These are phyloP conservation scores for Bombylius discolor DNA, from an alignment of 2,888 invertebrate genomes.

Conservation along the genomic window DNA sequence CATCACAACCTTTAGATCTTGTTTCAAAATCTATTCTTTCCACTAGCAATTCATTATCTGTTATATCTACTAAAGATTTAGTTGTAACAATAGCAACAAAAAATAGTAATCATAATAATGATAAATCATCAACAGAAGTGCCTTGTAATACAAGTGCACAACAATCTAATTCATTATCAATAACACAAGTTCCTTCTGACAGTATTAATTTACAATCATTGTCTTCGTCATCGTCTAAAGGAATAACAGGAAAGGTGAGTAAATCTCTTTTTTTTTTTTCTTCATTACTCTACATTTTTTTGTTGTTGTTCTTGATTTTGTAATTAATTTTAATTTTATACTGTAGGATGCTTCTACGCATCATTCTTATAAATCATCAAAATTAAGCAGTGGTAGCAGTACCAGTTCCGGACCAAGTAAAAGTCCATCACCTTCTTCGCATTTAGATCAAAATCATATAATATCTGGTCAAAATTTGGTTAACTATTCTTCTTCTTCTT, in stretches of 20 bases:
- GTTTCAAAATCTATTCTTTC: constrained; percentile 10
- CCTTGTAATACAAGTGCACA: constrained; percentile 2
- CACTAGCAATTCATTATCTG: constrained; percentile 9
- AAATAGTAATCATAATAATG: constrained; percentile 4
- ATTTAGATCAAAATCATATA: neutral
- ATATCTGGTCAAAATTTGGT: too few species aligned
- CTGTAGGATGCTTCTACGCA: too few species aligned
- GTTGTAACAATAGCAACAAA: constrained; percentile 11
- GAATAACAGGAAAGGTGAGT: neutral
- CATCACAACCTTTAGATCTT: neutral
- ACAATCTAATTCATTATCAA: constrained; percentile 10
- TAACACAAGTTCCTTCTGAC: constrained; percentile 9
- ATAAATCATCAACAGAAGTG: constrained; percentile 8
- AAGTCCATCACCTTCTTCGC: neutral
- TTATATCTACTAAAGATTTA: constrained; percentile 10
- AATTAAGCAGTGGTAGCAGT: neutral
- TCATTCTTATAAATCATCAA: neutral
- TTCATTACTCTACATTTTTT: too few species aligned
- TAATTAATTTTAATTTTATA: too few species aligned
- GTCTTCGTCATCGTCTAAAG: neutral
- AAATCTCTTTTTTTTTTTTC: neutral
- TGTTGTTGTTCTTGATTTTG: too few species aligned
- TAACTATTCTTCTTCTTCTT: too few species aligned
- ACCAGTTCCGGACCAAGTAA: neutral
- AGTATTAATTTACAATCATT: neutral